Evolutionary conservation across 2,113 vertebrate genomes (phyloP), one percentile per base, ranked within the genome.

Genomic region (Tamias sibiricus): DNA sequence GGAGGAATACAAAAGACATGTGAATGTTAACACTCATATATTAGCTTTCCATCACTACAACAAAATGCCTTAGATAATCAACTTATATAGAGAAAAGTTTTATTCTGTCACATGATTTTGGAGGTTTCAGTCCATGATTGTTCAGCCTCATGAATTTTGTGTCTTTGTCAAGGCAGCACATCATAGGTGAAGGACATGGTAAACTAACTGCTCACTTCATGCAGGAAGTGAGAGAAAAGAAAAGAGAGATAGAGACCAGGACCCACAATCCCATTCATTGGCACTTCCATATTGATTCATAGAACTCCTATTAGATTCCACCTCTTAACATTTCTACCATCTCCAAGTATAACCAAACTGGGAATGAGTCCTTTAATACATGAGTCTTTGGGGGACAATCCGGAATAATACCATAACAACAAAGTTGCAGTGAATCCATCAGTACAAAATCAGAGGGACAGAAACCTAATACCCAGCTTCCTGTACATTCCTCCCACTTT

Each of bases 261-360:
- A 22, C 16, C 47, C n/a, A 40, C 3, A 20, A 0, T 52, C n/a
- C 14, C 35, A 17, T 3, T 69, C 32, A 26, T 20, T 42, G 32
- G 2, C 12, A 7, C 11, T 16, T 1, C 1, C 44, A 47, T 4
- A 16, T 4, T 8, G 8, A n/a, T 26, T 22, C 22, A 69, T 37
- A 69, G 12, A 52, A 32, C 7, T 49, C 17, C 19, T 19, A 26
- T 8, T n/a, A 49, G 12, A 68, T 19, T 32, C 3, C 22, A 26
- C 8, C 20, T 64, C 30, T 57, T 47, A 44, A 20, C 9, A 32
- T 13, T 24, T 85, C 62, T 11, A 35, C 19, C 24, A 2, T 11
- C 42, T 68, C 42, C 42, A 22, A 30, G 26, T 68, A 26, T 28
- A 44, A 9, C 17, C 59, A 44, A 42, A 2, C 5, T 83, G 24